phyloP scores from a whole-genome alignment of 92 coral and sea anemone species.

The Parazoanthus atlanticus region DNA sequence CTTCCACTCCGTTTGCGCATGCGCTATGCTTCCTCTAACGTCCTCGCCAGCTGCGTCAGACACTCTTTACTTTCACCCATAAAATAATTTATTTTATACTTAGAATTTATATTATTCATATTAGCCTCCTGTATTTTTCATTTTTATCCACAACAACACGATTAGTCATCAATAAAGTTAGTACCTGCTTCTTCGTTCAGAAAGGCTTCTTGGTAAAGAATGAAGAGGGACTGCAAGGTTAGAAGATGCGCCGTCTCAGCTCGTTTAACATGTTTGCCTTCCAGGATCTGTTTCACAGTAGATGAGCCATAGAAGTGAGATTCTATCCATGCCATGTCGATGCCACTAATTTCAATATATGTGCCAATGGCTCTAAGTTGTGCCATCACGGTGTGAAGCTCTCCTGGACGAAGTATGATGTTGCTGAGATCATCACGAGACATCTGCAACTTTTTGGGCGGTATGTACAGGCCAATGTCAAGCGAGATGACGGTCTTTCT shows the following conservation, averaged over 20 bases:
- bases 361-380: conserved; percentile 57
- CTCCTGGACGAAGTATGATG: conserved; percentile 12
- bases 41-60: conserved; percentile 2
- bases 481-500: too few species aligned
- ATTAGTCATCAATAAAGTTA: background rate
- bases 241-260: conserved; percentile 57
- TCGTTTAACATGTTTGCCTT: conserved; percentile 61
- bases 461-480: too few species aligned
- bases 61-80: conserved; percentile 21
- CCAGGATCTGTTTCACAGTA: conserved; percentile 63
- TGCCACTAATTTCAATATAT: conserved; percentile 48
- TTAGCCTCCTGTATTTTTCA: too few species aligned
- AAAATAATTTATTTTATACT: background rate
- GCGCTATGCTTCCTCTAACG: background rate
- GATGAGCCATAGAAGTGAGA: conserved; percentile 58
- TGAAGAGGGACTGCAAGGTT: conserved; percentile 52
- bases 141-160: too few species aligned
- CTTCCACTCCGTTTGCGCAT: background rate
- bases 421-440: too few species aligned
- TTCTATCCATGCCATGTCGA: conserved; percentile 57
- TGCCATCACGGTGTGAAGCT: conserved; percentile 57
- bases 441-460: too few species aligned
- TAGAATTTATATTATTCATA: background rate
- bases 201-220: background rate
- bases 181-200: conserved; percentile 21